Conservation (phyloP, 2,113 vertebrate genomes). For the Elaphurus davidianus region DNA sequence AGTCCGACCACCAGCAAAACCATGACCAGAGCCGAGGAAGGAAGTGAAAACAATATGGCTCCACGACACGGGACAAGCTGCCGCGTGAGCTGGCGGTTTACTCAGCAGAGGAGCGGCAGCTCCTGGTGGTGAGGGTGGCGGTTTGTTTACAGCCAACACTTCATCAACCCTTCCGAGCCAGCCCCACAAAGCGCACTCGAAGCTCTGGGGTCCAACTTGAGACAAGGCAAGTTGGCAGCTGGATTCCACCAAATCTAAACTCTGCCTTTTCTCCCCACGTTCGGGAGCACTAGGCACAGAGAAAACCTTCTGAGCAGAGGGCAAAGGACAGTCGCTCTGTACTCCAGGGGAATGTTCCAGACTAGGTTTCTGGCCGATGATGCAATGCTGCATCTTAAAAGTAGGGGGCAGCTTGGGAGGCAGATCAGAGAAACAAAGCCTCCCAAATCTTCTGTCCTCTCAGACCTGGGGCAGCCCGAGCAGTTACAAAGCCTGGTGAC, state of each 20-base stretch:
- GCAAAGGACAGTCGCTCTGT: not conserved
- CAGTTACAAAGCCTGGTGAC: not conserved
- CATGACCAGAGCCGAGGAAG: constrained; percentile 52
- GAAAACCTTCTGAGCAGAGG: not conserved
- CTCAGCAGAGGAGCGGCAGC: constrained; percentile 1
- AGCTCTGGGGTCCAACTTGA: not conserved
- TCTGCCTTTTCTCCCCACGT: not conserved
- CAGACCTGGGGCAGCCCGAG: not conserved
- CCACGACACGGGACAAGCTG: not conserved
- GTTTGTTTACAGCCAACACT: constrained; percentile 54
- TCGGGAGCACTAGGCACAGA: not conserved
- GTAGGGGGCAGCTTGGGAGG: not conserved
- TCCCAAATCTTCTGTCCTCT: not conserved
- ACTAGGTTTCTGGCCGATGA: not conserved
- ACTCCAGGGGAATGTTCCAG: not conserved
- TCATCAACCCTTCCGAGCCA: constrained; percentile 49
- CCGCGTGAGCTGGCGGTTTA: constrained; percentile 27
- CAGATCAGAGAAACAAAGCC: not conserved
- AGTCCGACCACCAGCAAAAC: not conserved
- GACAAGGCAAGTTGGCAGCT: not conserved
- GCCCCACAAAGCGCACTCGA: not conserved
- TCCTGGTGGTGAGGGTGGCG: constrained; percentile 33
- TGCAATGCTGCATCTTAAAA: not conserved
- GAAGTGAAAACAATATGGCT: constrained; percentile 66
- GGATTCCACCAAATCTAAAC: not conserved